Conservation (phyloP, 2,888 invertebrate species). For the Philonicus albiceps region DNA sequence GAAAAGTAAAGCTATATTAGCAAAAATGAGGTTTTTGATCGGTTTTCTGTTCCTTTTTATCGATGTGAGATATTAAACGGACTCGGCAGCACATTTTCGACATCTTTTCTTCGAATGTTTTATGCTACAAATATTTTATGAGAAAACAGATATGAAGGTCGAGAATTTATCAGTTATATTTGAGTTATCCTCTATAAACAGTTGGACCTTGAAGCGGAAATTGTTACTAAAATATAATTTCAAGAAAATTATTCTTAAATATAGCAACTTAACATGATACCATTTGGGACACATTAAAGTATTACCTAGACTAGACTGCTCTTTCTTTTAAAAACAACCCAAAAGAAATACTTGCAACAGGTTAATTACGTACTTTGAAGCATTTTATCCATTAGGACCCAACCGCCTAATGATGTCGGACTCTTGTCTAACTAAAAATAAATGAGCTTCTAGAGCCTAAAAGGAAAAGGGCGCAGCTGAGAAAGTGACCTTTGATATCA, state of each 20-base stretch:
- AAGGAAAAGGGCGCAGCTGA: background rate
- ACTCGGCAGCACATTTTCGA: constrained; percentile 3
- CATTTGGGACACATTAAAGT: background rate
- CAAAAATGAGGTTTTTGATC: constrained; percentile 19
- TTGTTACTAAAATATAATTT: no score
- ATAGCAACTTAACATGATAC: background rate
- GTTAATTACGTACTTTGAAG: background rate
- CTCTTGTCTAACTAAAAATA: background rate
- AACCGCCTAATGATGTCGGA: background rate
- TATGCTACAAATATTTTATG: constrained; percentile 12
- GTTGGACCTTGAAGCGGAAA: background rate
- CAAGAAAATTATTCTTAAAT: background rate
- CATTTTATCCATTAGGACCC: background rate
- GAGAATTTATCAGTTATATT: background rate
- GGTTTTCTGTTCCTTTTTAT: constrained; percentile 5
- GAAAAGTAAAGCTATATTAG: background rate
- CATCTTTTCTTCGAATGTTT: background rate
- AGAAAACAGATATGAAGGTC: background rate
- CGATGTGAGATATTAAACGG: background rate
- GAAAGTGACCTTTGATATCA: background rate
- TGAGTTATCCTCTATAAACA: background rate
- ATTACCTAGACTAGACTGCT: no score
- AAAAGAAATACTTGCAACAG: background rate
- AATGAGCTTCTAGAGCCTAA: background rate
- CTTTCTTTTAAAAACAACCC: background rate